Evolutionary conservation across 2,113 vertebrate species (phyloP), one percentile per base, ranked within the genome.

Genomic region (Chrysemys picta): DNA sequence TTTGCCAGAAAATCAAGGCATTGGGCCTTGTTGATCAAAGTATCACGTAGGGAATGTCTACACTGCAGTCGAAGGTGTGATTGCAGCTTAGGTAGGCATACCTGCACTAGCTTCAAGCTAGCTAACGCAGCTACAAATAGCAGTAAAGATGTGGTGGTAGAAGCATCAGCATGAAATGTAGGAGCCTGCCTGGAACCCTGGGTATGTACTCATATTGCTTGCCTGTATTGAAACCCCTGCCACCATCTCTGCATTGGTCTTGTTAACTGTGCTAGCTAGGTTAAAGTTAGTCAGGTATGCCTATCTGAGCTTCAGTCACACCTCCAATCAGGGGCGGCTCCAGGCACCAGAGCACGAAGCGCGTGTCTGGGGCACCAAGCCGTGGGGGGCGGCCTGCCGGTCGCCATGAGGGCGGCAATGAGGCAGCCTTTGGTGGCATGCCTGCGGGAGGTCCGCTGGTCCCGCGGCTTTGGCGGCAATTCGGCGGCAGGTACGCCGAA

Each of bases 1-100:
- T 92, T 88, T 90, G 50, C 83, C 88, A 91, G 90, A 88, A 96
- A 96, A 96, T 96, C 90, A 95, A 88, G 91, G 35, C 78, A 53
- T 96, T 94, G 84, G 54, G 89, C 76, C 57, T 56, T 76, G 93
- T 94, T 92, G 89, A 96, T 84, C 59, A 62, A 76, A 96, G 59
- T 93, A 89, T 89, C 81, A 89, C 17, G 3, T 10, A 22, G n/a
- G 65, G 19, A 72, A 72, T 38, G n/a, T 72, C 65, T 10, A 72
- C 7, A 11, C 19, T 72, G 35, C n/a, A 38, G 17, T 21, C 8
- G 8, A 22, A 72, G 65, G 19, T 72, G 9, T n/a, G 65, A 21
- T 17, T 72, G 65, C n/a, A 38, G 8, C 4, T 72, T 72, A 72
- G 65, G n/a, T 72, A 22, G 35, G n/a, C n/a, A 21, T 72, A 38